Evolutionary conservation across 2,113 vertebrate species (phyloP), one percentile per base, ranked within the genome.

Genomic region (Anseranas semipalmata): DNA sequence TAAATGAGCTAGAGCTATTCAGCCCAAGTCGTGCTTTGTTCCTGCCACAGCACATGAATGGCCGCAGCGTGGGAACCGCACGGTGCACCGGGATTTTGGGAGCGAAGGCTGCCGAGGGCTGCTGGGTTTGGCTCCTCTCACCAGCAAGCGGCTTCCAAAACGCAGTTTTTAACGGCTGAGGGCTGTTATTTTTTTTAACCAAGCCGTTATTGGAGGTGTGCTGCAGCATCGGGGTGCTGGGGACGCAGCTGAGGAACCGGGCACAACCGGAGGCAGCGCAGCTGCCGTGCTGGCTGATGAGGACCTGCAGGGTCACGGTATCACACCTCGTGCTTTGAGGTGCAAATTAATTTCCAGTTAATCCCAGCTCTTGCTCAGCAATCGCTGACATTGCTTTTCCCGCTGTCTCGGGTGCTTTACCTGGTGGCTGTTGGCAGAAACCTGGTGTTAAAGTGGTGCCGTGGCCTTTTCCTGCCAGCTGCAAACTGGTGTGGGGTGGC

Each of bases 1-100:
- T 96, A 97, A 97, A 96, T 14, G 85, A 96, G 89, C 89, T 70
- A 4, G 21, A 95, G 79, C 12, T 50, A 50, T 65, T 65, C 17
- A 59, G 72, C 41, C 48, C 68, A 65, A 63, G 62, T 86, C 70
- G 46, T 74, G 59, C 62, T 87, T 95, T 55, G 65, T 75, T 84
- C 0, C 20, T 85, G 84, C 73, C 3, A 6, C n/a, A 46, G 72
- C 72, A 33, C 6, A 1, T 39, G n/a, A 28, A 45, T 9, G 24
- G 39, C 30, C 13, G 37, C 41, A 4, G 55, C 1, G 7, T 33
- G 81, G 48, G 43, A 77, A 53, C n/a, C 1, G 2, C 10, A 46
- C 8, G 4, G 62, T 28, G 39, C 39, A 18, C 39, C 7, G 27
- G 62, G 62, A 41, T 41, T 39, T 27, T 4, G 4, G 62, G 37